Conservation (phyloP, 2,888 invertebrate genomes). For the Catonia carolina region DNA sequence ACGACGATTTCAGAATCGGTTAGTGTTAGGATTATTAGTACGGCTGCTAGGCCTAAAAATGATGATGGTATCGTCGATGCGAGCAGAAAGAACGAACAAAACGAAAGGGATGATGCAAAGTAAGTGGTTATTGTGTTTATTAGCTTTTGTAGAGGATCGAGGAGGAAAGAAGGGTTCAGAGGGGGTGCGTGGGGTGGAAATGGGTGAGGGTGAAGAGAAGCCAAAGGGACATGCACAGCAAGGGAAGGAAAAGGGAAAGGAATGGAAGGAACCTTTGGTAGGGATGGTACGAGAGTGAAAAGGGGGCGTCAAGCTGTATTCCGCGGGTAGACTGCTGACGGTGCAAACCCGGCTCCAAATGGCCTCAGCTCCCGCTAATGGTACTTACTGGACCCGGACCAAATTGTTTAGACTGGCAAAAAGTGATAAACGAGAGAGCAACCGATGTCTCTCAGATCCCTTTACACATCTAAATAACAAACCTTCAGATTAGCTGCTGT, state of each 20-base stretch:
- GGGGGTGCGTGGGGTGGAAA: neutral
- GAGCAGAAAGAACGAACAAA: neutral
- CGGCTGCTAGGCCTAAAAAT: no score
- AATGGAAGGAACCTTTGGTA: neutral
- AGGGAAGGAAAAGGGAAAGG: neutral
- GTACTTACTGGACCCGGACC: slow-evolving; percentile 31
- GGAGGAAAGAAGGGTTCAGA: neutral
- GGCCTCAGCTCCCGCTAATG: slow-evolving; percentile 12
- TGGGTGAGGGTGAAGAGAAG: neutral
- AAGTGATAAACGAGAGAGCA: slow-evolving; percentile 28
- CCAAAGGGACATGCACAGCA: neutral
- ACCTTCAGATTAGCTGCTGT: slow-evolving; percentile 8
- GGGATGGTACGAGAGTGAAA: neutral
- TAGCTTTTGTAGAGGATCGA: neutral
- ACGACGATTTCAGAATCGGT: no score
- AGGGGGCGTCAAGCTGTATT: neutral
- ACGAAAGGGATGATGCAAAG: slow-evolving; percentile 5
- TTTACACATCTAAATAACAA: slow-evolving; percentile 15
- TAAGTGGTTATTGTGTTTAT: slow-evolving; percentile 13
- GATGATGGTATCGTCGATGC: no score
- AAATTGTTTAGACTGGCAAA: slow-evolving; percentile 33
- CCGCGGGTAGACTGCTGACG: slow-evolving; percentile 1
- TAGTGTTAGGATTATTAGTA: no score
- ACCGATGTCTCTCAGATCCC: slow-evolving; percentile 11
- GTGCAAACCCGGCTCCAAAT: slow-evolving; percentile 5